phyloP scores from a whole-genome alignment of 2,113 vertebrate genomes.

The Equus przewalskii region DNA sequence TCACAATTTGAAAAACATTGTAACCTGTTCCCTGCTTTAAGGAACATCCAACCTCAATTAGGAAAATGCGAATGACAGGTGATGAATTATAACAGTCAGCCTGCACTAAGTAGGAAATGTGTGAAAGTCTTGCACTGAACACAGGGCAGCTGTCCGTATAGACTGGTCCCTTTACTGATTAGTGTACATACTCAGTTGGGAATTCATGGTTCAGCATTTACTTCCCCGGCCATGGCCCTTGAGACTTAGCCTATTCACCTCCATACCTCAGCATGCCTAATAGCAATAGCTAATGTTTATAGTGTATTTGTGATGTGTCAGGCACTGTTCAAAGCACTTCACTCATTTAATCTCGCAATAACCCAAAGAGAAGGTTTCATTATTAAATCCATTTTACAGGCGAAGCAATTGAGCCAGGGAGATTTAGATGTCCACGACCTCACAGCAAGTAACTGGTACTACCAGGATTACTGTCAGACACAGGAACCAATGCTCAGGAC shows the following conservation, averaged over 20 bases:
- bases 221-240: background rate
- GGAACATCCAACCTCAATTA: conserved; percentile 32
- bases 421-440: background rate
- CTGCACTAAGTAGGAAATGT: background rate
- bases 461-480: background rate
- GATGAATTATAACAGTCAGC: background rate
- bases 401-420: background rate
- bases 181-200: background rate
- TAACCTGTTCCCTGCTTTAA: conserved; percentile 50
- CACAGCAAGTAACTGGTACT: background rate
- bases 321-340: background rate
- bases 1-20: conserved; percentile 11
- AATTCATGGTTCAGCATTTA: background rate
- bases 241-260: background rate
- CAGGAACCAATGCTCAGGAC: background rate
- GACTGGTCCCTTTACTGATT: background rate
- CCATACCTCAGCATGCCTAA: background rate
- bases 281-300: background rate
- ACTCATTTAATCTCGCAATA: background rate
- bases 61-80: conserved; percentile 38
- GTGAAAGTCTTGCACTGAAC: background rate
- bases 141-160: background rate
- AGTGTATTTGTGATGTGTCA: background rate
- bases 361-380: background rate
- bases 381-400: background rate